Conservation (phyloP, 2,113 vertebrate species). For the Pseudorasbora parva region DNA sequence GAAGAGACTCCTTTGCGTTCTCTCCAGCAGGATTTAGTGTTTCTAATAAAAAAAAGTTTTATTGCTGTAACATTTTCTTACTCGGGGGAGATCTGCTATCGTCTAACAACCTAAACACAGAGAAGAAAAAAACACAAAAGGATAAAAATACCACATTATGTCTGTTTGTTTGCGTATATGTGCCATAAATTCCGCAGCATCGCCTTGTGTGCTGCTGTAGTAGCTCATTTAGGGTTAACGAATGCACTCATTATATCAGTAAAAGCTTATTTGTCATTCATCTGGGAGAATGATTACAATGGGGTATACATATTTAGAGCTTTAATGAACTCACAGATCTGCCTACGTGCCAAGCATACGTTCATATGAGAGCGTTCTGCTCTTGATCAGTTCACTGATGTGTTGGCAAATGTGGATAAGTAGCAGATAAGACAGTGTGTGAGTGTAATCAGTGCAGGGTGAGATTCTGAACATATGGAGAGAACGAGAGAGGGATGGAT, state of each 20-base stretch:
- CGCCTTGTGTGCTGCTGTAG: not conserved
- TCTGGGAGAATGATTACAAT: conserved; percentile 67
- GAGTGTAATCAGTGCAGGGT: not conserved
- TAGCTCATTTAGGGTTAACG: conserved; percentile 64
- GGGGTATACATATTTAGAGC: conserved; percentile 70
- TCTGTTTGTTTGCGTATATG: conserved; percentile 37
- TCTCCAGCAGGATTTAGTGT: conserved; percentile 54
- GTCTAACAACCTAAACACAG: conserved; percentile 53
- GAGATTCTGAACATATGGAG: conserved; percentile 20
- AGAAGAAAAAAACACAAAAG: conserved; percentile 61
- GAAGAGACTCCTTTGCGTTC: conserved; percentile 56
- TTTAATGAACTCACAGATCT: conserved; percentile 73
- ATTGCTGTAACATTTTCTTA: conserved; percentile 35
- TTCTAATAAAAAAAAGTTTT: conserved; percentile 60
- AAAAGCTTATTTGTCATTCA: conserved; percentile 64
- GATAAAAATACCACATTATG: conserved; percentile 27
- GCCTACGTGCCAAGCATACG: conserved; percentile 61
- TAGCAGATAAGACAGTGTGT: conserved; percentile 15
- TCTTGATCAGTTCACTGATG: conserved; percentile 14
- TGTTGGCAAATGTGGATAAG: conserved; percentile 12
- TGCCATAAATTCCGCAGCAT: not conserved
- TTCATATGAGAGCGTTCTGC: not conserved
- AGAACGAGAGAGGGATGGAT: conserved; percentile 6
- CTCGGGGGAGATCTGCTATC: conserved; percentile 64
- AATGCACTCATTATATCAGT: conserved; percentile 61